Evolutionary conservation across 2,113 vertebrate genomes (phyloP).

Genomic region (Eptesicus fuscus): DNA sequence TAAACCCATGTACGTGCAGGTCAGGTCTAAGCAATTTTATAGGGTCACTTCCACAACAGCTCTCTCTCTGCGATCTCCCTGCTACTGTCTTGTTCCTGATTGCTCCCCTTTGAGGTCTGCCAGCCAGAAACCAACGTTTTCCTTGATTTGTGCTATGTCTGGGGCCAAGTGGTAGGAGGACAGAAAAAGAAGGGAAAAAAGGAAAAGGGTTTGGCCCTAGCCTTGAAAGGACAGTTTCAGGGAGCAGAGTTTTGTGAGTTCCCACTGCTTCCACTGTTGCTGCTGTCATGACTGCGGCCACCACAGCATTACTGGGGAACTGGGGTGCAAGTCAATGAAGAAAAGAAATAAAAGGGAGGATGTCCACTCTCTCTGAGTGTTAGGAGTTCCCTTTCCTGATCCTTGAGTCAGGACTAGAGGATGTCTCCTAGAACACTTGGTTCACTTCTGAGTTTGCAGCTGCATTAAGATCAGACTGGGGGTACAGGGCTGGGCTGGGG

Average conservation of each 20-base stretch:
- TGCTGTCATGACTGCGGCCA: background rate
- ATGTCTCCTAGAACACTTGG: background rate
- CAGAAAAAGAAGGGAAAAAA: background rate
- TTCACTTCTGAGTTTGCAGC: background rate
- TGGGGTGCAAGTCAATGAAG: background rate
- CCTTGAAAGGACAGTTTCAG: background rate
- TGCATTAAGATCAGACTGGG: background rate
- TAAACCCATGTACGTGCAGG: background rate
- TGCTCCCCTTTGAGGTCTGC: background rate
- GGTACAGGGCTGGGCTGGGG: background rate
- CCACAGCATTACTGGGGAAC: background rate
- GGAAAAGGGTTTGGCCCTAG: background rate
- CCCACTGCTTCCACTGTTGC: background rate
- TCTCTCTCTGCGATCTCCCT: background rate
- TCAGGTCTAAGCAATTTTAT: background rate
- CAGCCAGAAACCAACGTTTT: background rate
- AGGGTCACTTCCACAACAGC: background rate
- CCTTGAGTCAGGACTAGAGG: conserved; percentile 1
- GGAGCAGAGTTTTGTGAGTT: background rate
- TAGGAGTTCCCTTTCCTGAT: background rate
- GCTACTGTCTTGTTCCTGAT: background rate
- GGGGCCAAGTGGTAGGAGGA: background rate
- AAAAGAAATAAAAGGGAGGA: background rate
- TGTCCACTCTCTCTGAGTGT: background rate
- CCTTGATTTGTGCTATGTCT: background rate